Evolutionary conservation across 2,888 invertebrate genomes (phyloP).

Genomic region (Drosophila infuscata): DNA sequence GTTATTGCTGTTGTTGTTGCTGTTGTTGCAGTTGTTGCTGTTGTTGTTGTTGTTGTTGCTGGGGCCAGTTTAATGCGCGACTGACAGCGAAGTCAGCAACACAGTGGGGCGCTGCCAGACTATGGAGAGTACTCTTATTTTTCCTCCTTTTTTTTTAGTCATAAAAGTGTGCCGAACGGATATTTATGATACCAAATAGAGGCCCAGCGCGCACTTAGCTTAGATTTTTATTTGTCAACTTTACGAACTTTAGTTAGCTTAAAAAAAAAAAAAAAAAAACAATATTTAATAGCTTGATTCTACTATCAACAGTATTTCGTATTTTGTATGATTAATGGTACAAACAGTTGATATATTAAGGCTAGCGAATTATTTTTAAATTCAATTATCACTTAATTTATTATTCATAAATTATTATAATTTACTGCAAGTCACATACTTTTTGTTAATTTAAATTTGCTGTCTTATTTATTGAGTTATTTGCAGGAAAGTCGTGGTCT

Average conservation of each 20-base stretch:
- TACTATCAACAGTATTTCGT: neutral
- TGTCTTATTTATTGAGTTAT: neutral
- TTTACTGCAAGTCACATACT: neutral
- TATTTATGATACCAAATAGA: slow-evolving; percentile 19
- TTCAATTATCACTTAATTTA: neutral
- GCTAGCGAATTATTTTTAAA: too few relatives aligned
- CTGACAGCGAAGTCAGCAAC: slow-evolving; percentile 38
- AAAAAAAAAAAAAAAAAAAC: neutral
- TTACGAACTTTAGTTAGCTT: neutral
- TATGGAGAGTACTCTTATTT: neutral
- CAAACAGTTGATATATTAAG: neutral
- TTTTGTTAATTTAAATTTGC: neutral
- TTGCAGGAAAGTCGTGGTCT: neutral
- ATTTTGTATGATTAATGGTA: neutral
- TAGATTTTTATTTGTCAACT: slow-evolving; percentile 7
- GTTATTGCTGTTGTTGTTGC: slow-evolving; percentile 20
- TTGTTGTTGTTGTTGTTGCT: slow-evolving; percentile 20
- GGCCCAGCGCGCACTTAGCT: neutral
- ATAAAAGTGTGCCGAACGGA: slow-evolving; percentile 27
- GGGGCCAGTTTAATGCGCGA: slow-evolving; percentile 60
- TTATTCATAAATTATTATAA: neutral
- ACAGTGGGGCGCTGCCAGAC: slow-evolving; percentile 57
- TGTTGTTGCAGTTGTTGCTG: slow-evolving; percentile 20
- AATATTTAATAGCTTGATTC: neutral
- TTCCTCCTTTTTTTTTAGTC: neutral